phyloP scores from a whole-genome alignment of 92 coral and sea anemone species.

The Phenganax stokvisi region DNA sequence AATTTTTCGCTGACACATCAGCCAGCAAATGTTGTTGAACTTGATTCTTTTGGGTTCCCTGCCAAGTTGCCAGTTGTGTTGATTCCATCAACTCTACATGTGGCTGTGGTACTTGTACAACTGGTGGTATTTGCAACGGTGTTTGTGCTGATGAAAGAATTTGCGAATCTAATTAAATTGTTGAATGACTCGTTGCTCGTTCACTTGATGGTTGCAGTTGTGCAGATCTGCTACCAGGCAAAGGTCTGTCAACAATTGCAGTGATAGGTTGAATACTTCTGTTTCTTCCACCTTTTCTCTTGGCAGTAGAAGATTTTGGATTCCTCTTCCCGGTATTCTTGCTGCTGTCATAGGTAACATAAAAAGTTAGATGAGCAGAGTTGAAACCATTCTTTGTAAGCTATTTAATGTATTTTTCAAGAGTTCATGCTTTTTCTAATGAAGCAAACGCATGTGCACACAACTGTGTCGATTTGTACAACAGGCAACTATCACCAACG shows the following conservation, averaged over 20 bases:
- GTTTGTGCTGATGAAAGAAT: background rate
- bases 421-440: background rate
- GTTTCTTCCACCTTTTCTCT: background rate
- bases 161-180: too few species aligned
- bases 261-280: background rate
- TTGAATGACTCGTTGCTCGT: too few species aligned
- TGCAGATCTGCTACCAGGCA: too few species aligned
- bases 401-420: background rate
- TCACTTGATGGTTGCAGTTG: too few species aligned
- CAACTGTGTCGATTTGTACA: background rate
- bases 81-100: too few species aligned
- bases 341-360: background rate
- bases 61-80: too few species aligned
- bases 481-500: background rate
- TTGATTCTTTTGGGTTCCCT: too few species aligned
- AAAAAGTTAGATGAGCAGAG: background rate
- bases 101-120: background rate
- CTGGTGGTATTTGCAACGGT: background rate
- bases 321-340: background rate
- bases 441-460: conserved; percentile 4
- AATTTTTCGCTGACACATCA: too few species aligned
- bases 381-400: background rate
- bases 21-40: too few species aligned
- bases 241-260: background rate
- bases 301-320: background rate